Base-by-base conservation (phyloP, 2,113 vertebrate species). In the Macroglossus sobrinus region DNA sequence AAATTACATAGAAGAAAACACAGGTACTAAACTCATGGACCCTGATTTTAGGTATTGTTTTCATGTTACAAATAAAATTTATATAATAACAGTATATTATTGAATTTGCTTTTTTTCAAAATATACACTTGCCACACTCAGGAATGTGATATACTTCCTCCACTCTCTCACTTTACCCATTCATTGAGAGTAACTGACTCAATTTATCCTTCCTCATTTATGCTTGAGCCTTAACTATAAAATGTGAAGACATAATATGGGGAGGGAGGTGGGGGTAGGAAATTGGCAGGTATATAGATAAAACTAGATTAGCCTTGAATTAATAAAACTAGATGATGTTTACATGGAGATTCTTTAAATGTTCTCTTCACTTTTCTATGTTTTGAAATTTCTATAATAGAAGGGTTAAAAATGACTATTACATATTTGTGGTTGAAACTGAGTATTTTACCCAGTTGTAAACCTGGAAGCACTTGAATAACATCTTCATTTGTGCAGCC, bases 61-160 rank as follows among this genome's bases (percentile, higher is more conserved):
- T 57, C 33, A 94, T 47, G 71, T 80, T 86, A 63, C 19, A 89
- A 43, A 76, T 45, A 59, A 69, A 76, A 94, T 86, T 76, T 84
- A 81, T 26, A 30, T 66, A 87, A 61, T 50, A 53, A 78, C 18
- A 93, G 16, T 68, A 5, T 5, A 14, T 66, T 64, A 71, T 38
- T 43, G 13, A 55, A 19, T 10, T 84, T 50, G 3, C 14, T 82
- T 93, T 87, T 87, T 94, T 68, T 53, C 18, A 80, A 79, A 82
- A 88, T 33, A 53, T 3, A 26, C 24, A 61, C 7, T 33, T 21
- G 28, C 26, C 55, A 55, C 16, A 26, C 38, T 53, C 47, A 71
- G 81, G 45, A 90, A 35, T 8, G 22, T 40, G 35, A 78, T 26
- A 24, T 3, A 28, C 7, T 10, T 30, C 11, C 8, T 74, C 30